phyloP scores from a whole-genome alignment of 92 coral and sea anemone species.

The Hydrozoanthus gracilis region DNA sequence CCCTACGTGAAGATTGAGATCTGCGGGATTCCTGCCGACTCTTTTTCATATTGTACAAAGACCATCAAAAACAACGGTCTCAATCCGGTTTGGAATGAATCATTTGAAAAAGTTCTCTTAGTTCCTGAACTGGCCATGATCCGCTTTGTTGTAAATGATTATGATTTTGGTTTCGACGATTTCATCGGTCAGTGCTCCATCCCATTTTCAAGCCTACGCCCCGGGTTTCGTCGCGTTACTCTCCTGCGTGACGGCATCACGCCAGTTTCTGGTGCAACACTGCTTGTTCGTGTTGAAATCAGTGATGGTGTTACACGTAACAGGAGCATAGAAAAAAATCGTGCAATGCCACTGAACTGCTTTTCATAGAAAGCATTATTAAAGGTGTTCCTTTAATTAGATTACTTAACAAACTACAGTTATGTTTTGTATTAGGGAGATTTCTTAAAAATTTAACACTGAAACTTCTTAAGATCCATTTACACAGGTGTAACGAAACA shows the following conservation, averaged over 20 bases:
- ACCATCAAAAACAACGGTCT: constrained; percentile 71
- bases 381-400: too few species aligned
- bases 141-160: constrained; percentile 75
- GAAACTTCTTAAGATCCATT: too few species aligned
- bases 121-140: constrained; percentile 78
- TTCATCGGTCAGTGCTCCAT: constrained; percentile 71
- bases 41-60: constrained; percentile 57
- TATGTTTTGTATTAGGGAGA: too few species aligned
- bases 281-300: constrained; percentile 65
- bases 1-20: constrained; percentile 74
- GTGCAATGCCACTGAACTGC: neutral
- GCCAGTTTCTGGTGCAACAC: constrained; percentile 61
- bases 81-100: constrained; percentile 73
- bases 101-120: constrained; percentile 52
- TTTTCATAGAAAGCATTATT: neutral
- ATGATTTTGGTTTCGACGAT: constrained; percentile 75
- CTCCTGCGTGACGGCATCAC: constrained; percentile 63
- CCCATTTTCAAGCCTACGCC: constrained; percentile 71
- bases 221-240: constrained; percentile 68
- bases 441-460: too few species aligned
- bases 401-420: too few species aligned
- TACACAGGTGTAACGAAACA: too few species aligned
- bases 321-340: neutral
- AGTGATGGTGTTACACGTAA: neutral
- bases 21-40: constrained; percentile 65